Base-by-base conservation (phyloP, 2,113 vertebrate genomes). In the Antennarius striatus region DNA sequence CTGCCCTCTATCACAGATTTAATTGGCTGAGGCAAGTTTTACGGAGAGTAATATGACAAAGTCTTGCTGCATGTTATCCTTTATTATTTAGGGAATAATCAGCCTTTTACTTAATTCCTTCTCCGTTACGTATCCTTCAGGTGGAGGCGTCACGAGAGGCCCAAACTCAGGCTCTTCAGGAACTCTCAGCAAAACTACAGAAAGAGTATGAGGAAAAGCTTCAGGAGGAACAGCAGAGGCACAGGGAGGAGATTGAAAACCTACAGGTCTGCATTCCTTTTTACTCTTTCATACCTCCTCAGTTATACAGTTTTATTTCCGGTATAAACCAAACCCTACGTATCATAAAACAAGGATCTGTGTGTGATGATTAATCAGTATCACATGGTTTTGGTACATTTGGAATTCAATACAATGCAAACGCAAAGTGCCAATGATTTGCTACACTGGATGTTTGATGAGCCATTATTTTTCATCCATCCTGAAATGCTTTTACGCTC, bases 121-220 rank as follows among this genome's bases (percentile, higher is more conserved):
- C 8, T 76, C 56, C 75, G 36, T 67, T 80, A 51, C 79, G 61
- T 40, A 56, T 49, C 60, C 57, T 66, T 6, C 42, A 99, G 98
- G 92, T 96, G 86, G 96, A 98, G 80, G 90, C 93, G 0, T 94
- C 96, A 0, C 94, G 88, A 59, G 95, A 96, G 85, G 93, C 95
- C 73, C 95, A 91, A 22, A 91, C 86, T 1, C 93, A 93, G 82
- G 94, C 93, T 5, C 86, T 99, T 87, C 89, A 93, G 56, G 96
- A 98, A 74, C 91, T 96, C 90, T 95, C 95, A 17, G 87, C 70
- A 68, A 96, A 93, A 71, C 91, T 99, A 0, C 94, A 98, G 57
- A 90, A 74, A 68, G 94, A 97, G 40, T 94, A 94, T 0, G 92
- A 98, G 11, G 94, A 95, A 17, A 93, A 91, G 81, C 89, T 98